Conservation (phyloP, 2,888 invertebrate species). For the Theristus sp. region DNA sequence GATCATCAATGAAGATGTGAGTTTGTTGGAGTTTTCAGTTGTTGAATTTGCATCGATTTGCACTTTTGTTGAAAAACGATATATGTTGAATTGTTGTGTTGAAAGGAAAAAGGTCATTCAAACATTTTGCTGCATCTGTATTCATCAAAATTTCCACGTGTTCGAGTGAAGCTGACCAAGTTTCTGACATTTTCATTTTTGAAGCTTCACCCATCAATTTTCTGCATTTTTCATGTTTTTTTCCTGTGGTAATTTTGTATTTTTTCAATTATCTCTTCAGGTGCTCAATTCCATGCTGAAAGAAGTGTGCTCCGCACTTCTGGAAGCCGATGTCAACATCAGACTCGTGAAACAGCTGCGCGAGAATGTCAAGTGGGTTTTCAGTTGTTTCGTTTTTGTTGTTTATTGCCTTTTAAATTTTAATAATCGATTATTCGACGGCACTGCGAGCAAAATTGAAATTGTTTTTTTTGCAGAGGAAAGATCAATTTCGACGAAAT, state of each 20-base stretch:
- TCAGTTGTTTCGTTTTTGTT: neutral
- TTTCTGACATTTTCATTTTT: no score
- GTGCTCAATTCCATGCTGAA: constrained; percentile 97
- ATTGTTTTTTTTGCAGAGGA: constrained; percentile 36
- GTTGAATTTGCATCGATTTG: neutral
- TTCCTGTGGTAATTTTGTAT: neutral
- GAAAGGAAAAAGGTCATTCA: neutral
- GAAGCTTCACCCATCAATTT: neutral
- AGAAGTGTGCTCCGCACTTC: constrained; percentile 70
- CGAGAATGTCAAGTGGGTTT: constrained; percentile 62
- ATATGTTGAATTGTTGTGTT: neutral
- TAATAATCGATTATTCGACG: no score
- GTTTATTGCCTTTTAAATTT: neutral
- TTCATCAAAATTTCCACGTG: no score
- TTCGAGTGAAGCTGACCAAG: no score
- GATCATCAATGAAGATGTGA: constrained; percentile 89
- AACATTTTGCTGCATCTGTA: neutral
- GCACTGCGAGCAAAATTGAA: neutral
- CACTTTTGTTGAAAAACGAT: neutral
- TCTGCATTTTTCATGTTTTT: neutral
- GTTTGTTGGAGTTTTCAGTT: constrained; percentile 11
- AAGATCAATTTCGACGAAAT: constrained; percentile 99
- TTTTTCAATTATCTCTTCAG: constrained; percentile 34
- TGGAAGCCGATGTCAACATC: constrained; percentile 92
- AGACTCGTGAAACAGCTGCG: constrained; percentile 77